phyloP scores from a whole-genome alignment of 2,797 vertebrate species.

The Leptodactylus fallax region DNA sequence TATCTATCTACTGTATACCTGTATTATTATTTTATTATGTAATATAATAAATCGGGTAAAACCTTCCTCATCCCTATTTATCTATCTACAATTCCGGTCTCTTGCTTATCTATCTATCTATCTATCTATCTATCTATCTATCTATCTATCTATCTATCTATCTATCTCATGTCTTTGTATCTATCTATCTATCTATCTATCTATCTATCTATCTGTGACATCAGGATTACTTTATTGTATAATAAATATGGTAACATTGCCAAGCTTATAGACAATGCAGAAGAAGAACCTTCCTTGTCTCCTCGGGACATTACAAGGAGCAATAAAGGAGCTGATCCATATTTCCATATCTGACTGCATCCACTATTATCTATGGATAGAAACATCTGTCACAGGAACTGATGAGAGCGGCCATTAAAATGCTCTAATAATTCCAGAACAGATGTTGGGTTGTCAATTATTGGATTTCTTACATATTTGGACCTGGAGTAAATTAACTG shows the following conservation, averaged over 20 bases:
- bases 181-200: slow-evolving; percentile 2
- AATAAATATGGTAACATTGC: neutral
- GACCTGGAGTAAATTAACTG: slow-evolving; percentile 28
- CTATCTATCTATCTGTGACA: neutral
- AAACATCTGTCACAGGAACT: slow-evolving; percentile 15
- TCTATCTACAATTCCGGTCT: no score
- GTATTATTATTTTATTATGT: no score
- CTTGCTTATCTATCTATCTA: no score
- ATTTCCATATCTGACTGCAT: neutral
- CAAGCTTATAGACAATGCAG: neutral
- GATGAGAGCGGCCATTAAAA: slow-evolving; percentile 21
- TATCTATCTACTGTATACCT: no score
- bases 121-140: no score
- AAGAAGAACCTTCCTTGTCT: neutral
- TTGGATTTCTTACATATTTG: neutral
- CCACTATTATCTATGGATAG: slow-evolving; percentile 6
- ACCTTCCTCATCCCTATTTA: no score
- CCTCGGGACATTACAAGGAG: neutral
- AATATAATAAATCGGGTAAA: no score
- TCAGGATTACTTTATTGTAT: no score
- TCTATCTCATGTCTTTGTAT: neutral
- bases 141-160: no score
- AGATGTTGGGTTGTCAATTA: slow-evolving; percentile 49
- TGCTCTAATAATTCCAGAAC: slow-evolving; percentile 11
- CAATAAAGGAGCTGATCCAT: neutral